Evolutionary conservation across 1,140 invertebrate genomes (phyloP).

Genomic region (Parapsyche elsis): DNA sequence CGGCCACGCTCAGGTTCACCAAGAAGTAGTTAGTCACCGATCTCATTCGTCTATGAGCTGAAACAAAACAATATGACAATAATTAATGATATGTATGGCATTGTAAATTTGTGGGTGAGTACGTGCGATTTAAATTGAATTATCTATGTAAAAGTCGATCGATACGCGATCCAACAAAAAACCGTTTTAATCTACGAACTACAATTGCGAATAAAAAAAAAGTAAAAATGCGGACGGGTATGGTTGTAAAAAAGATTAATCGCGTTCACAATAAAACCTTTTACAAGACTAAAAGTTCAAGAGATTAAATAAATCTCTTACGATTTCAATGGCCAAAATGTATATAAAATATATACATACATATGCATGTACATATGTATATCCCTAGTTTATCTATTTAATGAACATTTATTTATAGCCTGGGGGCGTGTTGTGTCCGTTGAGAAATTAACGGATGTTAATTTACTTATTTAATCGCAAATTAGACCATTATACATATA

Average conservation of each 20-base stretch:
- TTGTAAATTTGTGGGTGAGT: not conserved
- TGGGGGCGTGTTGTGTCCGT: too few relatives aligned
- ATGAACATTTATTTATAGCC: too few relatives aligned
- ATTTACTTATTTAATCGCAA: too few relatives aligned
- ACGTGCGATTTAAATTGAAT: too few relatives aligned
- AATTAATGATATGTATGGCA: not conserved
- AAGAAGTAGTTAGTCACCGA: conserved; percentile 97
- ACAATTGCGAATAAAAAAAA: not conserved
- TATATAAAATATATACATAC: not conserved
- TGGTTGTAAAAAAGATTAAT: not conserved
- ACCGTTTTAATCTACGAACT: not conserved
- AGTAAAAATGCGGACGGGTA: too few relatives aligned
- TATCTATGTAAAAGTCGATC: too few relatives aligned
- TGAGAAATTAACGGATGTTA: too few relatives aligned
- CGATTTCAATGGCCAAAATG: too few relatives aligned
- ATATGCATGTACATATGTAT: not conserved
- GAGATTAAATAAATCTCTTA: not conserved
- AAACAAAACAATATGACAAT: conserved; percentile 55
- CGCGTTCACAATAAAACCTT: not conserved
- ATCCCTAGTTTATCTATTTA: too few relatives aligned
- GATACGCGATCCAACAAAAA: not conserved
- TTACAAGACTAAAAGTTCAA: not conserved
- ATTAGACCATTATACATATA: too few relatives aligned
- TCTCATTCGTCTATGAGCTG: conserved; percentile 88
- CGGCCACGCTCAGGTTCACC: conserved; percentile 93